Evolutionary conservation across 1,140 invertebrate genomes (phyloP), one percentile per base, ranked within the genome.

Genomic region (Philopotamus ludificatus): DNA sequence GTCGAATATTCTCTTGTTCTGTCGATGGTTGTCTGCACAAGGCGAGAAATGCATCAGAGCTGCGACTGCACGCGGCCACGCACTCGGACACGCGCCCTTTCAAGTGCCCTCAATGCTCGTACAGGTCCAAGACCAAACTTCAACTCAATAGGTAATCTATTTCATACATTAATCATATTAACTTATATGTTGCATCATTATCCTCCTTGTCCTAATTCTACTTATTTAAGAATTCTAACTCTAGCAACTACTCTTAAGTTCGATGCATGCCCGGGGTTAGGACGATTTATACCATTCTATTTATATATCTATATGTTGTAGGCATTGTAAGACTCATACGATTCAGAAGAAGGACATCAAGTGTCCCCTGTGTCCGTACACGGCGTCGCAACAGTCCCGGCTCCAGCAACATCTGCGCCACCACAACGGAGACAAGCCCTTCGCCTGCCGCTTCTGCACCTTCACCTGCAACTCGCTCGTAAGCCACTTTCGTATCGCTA

Each of bases 391-490:
- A 57, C 79, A 83, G n/a, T 86, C 86, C 66, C 89, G 91, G 74
- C 76, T 95, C 70, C 87, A 85, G 63, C 81, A 91, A 55, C 94
- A 95, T 74, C 78, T 89, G 73, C 83, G 86, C 4, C 79, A 86
- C 20, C 92, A 95, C 72, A 88, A 87, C 8, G 90, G 91, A 0
- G 84, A 88, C 57, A 90, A 93, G 73, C 93, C 94, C 0, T 95
- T 90, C 78, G 84, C 83, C 68, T 97, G 95, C 77, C 90, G 90
- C 3, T 86, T 93, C 74, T 94, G 92, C 73, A 59, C 76, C 15
- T 95, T 91, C 71, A 84, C 84, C 0, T 92, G 91, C 74, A 92
- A 88, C 68, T 89, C 86, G 70, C 73, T 87, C 80, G 86, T 87
- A 78, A 82, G 78, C 77, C 8, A 12, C 47, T 22, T 16, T n/a